phyloP scores from a whole-genome alignment of 2,113 vertebrate species.

The Nannospalax galili region DNA sequence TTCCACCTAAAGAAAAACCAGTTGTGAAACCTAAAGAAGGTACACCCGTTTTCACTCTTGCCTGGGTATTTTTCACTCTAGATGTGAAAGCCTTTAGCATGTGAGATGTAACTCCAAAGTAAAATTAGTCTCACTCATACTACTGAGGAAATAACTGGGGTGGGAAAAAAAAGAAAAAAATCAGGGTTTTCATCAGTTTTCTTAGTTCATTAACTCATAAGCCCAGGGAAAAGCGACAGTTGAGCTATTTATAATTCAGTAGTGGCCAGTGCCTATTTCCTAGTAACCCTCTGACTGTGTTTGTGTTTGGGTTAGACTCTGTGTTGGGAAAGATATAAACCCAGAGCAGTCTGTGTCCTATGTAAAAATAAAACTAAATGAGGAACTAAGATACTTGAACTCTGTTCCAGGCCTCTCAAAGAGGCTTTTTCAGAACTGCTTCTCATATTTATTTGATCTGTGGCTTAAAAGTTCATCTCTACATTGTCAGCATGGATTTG shows the following conservation, averaged over 20 bases:
- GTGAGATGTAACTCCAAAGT: not conserved
- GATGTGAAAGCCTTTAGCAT: not conserved
- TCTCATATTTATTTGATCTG: not conserved
- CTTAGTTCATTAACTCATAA: conserved; percentile 25
- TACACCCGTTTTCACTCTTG: conserved; percentile 77
- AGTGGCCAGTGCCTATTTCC: not conserved
- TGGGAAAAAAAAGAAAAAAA: too few relatives aligned
- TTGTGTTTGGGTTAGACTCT: not conserved
- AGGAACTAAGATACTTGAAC: not conserved
- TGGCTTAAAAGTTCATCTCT: not conserved
- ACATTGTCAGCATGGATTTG: not conserved
- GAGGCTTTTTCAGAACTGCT: not conserved
- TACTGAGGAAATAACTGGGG: too few relatives aligned
- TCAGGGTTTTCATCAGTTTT: not conserved
- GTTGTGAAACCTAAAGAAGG: conserved; percentile 89
- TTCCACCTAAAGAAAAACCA: conserved; percentile 96
- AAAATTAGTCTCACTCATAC: too few relatives aligned
- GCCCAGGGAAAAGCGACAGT: not conserved
- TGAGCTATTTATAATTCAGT: not conserved
- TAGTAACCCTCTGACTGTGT: not conserved
- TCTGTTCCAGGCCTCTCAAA: not conserved
- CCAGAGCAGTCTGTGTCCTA: not conserved
- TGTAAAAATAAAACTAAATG: not conserved
- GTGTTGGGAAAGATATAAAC: not conserved
- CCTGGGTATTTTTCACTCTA: not conserved